Evolutionary conservation across 2,888 invertebrate species (phyloP).

Genomic region (Campoletis raptor): DNA sequence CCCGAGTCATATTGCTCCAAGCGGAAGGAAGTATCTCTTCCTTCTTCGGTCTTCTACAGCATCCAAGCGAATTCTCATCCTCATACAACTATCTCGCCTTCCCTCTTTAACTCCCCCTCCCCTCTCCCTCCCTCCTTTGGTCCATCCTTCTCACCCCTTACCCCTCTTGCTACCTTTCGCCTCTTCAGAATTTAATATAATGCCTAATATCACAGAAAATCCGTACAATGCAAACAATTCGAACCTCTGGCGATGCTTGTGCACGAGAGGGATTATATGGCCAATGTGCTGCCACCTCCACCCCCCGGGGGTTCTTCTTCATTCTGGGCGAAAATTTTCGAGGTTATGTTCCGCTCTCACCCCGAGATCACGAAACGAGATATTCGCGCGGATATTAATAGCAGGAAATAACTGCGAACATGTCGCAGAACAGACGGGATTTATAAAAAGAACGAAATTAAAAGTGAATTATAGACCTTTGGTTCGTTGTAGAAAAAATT

Average conservation of each 20-base stretch:
- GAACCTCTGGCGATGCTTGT: constrained; percentile 69
- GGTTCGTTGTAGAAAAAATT: neutral
- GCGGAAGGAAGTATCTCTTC: constrained; percentile 73
- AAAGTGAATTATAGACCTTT: neutral
- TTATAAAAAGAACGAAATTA: neutral
- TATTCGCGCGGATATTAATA: constrained; percentile 32
- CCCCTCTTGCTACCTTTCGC: constrained; percentile 68
- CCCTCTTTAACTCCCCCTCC: constrained; percentile 12
- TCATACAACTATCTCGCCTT: constrained; percentile 41
- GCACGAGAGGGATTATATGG: constrained; percentile 33
- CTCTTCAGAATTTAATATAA: constrained; percentile 81
- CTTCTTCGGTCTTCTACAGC: constrained; percentile 63
- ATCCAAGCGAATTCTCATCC: constrained; percentile 62
- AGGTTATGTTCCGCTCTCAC: constrained; percentile 29
- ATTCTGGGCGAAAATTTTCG: constrained; percentile 35
- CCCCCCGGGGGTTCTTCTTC: neutral
- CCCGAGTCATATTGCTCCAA: constrained; percentile 69
- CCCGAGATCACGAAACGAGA: constrained; percentile 27
- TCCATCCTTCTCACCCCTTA: neutral
- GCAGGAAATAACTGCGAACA: neutral
- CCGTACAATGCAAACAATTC: constrained; percentile 81
- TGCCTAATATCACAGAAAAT: constrained; percentile 80
- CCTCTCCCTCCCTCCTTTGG: constrained; percentile 3
- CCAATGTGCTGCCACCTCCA: neutral
- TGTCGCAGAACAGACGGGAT: neutral